These are phyloP conservation scores for Picathartes gymnocephalus DNA, from an alignment of 2,113 vertebrate genomes.

Conservation along the genomic window DNA sequence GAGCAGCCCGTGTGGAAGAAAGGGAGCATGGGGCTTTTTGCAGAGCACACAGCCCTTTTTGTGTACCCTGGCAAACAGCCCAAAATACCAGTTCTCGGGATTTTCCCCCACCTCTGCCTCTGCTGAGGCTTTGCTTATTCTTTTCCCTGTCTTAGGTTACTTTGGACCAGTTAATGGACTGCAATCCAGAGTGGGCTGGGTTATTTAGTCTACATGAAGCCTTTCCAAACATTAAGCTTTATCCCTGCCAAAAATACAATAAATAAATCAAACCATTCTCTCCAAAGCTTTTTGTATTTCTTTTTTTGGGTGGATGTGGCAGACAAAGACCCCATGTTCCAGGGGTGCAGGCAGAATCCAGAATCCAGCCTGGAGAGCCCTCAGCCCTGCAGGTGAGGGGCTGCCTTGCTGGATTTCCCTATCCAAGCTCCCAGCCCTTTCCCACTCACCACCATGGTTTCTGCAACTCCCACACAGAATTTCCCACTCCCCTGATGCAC, in stretches of 20 bases:
- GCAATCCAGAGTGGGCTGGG: too few species aligned
- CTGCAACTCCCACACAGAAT: neutral
- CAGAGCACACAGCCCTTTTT: neutral
- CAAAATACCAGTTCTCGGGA: neutral
- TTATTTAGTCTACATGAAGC: neutral
- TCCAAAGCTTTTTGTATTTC: neutral
- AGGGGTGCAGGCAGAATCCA: neutral
- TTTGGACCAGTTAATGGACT: neutral
- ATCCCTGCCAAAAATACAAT: neutral
- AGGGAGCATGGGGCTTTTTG: neutral
- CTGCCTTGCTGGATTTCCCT: neutral
- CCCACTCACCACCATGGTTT: rapidly evolving
- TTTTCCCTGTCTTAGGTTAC: neutral
- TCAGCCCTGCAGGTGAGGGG: neutral
- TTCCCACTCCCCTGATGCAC: rapidly evolving
- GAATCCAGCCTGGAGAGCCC: neutral
- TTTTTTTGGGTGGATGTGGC: rapidly evolving
- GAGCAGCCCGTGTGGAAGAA: neutral
- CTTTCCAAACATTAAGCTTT: neutral
- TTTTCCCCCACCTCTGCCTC: neutral
- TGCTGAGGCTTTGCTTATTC: neutral
- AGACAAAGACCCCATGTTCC: rapidly evolving
- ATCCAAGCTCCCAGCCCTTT: neutral
- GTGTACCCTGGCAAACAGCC: neutral
- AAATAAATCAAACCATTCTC: neutral